Percentiles rank a stretch among this genome's conserved stretches.
phyloP scores from a whole-genome alignment of 2,113 vertebrate species.

The Plestiodon gilberti region DNA sequence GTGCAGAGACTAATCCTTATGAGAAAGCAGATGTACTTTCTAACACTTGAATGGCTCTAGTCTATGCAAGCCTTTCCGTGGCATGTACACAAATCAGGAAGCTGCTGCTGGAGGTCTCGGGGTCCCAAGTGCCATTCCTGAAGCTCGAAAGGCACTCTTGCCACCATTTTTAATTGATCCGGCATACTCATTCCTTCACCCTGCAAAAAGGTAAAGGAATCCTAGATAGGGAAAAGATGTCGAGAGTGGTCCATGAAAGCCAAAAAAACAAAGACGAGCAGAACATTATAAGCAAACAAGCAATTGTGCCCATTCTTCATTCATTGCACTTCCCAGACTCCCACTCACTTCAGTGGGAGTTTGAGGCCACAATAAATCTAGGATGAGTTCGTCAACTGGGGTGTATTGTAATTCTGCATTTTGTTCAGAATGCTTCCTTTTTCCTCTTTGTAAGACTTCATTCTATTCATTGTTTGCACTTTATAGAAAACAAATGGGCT shows the following conservation, averaged over 20 bases:
- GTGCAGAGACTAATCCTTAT: neutral
- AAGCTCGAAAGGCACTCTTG: neutral
- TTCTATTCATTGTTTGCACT: neutral
- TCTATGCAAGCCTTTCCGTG: neutral
- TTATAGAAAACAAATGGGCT: neutral
- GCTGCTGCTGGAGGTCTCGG: neutral
- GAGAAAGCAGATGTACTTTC: no score
- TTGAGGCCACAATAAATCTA: neutral
- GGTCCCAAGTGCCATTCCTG: neutral
- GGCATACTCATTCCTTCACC: neutral
- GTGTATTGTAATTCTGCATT: neutral
- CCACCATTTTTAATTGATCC: neutral
- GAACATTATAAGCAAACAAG: neutral
- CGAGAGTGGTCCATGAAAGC: neutral
- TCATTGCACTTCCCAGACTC: constrained; percentile 1
- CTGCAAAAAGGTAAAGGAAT: neutral
- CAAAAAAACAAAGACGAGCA: neutral
- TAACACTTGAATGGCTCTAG: neutral
- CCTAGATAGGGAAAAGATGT: neutral
- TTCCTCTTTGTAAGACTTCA: constrained; percentile 3
- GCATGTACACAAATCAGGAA: neutral
- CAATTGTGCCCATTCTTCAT: neutral
- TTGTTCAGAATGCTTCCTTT: constrained; percentile 14
- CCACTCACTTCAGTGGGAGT: constrained; percentile 19
- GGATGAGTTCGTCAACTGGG: neutral